A percentile compares a stretch with the other conserved stretches of the same genome.
Conservation (phyloP, 2,113 vertebrate species). For the Cephalopholis sonnerati region DNA sequence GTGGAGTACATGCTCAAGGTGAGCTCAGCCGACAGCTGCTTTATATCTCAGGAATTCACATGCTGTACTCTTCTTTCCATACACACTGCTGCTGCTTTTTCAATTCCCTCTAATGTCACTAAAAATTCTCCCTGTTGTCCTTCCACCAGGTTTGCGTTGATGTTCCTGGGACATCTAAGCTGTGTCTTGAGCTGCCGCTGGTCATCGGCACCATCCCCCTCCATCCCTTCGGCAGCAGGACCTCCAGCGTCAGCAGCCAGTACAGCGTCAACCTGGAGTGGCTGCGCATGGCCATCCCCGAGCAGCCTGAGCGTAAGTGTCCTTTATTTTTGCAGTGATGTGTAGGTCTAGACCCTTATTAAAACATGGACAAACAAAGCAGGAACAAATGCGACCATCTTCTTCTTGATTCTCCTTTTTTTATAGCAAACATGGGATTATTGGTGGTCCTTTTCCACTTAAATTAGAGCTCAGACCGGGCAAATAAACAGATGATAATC, state of each 20-base stretch:
- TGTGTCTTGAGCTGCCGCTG: slow-evolving; percentile 94
- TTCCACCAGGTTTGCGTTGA: slow-evolving; percentile 92
- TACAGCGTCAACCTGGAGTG: slow-evolving; percentile 92
- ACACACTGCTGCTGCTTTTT: neutral
- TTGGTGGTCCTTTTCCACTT: neutral
- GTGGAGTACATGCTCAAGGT: slow-evolving; percentile 97
- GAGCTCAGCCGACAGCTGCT: slow-evolving; percentile 24
- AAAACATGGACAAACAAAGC: neutral
- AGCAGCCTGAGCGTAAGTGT: slow-evolving; percentile 92
- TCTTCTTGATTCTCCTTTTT: neutral
- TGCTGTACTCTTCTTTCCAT: neutral
- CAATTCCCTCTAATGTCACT: neutral
- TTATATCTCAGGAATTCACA: neutral
- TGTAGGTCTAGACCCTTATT: neutral
- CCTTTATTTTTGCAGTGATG: neutral
- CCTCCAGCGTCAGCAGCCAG: slow-evolving; percentile 93
- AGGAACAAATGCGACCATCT: neutral
- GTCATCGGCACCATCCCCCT: slow-evolving; percentile 96
- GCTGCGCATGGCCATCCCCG: slow-evolving; percentile 87
- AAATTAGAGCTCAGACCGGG: neutral
- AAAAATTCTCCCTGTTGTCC: neutral
- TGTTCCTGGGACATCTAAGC: slow-evolving; percentile 93
- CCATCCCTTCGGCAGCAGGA: slow-evolving; percentile 92
- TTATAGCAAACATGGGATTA: neutral
- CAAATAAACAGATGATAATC: slow-evolving; percentile 1